Evolutionary conservation across 2,888 invertebrate species (phyloP).

Genomic region (Drosophila conformis): DNA sequence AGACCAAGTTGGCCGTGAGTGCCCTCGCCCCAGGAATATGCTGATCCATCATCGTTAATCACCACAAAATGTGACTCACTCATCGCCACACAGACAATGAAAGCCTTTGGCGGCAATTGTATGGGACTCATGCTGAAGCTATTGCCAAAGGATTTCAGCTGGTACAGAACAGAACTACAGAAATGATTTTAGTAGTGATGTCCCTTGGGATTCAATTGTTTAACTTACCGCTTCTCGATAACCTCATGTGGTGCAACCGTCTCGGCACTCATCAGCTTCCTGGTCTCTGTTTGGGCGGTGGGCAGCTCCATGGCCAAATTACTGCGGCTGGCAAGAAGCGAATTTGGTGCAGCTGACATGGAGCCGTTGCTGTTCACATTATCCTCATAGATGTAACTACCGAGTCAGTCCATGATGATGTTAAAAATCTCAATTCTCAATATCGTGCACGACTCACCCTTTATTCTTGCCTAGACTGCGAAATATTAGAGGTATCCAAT

Average conservation of each 20-base stretch:
- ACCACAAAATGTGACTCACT: conserved; percentile 87
- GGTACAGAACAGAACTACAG: conserved; percentile 86
- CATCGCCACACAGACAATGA: conserved; percentile 86
- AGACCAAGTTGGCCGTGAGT: conserved; percentile 88
- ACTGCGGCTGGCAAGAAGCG: conserved; percentile 46
- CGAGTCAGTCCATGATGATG: too few relatives aligned
- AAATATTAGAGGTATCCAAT: conserved; percentile 86
- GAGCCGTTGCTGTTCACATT: conserved; percentile 61
- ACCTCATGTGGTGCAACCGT: conserved; percentile 82
- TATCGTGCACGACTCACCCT: conserved; percentile 67
- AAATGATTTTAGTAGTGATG: neutral
- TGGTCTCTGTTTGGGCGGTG: conserved; percentile 82
- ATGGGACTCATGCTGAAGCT: conserved; percentile 86
- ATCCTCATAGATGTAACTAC: conserved; percentile 82
- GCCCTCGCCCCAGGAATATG: conserved; percentile 90
- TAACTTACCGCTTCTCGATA: conserved; percentile 79
- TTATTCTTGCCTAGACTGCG: conserved; percentile 84
- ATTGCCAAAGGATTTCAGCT: conserved; percentile 86
- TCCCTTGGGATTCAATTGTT: too few relatives aligned
- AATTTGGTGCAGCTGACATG: conserved; percentile 42
- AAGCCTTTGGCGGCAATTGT: conserved; percentile 86
- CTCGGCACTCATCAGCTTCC: conserved; percentile 83
- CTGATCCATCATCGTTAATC: conserved; percentile 87
- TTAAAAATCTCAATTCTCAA: too few relatives aligned
- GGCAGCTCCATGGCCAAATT: conserved; percentile 69